Base-by-base conservation (phyloP, 1,140 invertebrate genomes). In the Apocrypta bakeri region DNA sequence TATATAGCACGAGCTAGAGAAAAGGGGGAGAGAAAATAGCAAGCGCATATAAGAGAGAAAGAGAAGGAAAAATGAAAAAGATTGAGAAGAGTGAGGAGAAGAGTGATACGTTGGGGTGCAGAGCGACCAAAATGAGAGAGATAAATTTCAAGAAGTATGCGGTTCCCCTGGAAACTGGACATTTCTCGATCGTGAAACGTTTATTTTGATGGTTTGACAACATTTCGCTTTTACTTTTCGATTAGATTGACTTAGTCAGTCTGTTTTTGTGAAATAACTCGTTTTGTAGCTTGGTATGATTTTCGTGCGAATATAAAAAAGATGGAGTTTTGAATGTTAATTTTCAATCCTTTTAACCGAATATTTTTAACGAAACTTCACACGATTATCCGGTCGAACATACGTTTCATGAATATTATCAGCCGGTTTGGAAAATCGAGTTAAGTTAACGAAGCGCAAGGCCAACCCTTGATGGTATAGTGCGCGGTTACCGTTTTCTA, bases 61-160 rank as follows among this genome's bases (percentile, higher is more conserved):
- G n/a, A 24, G 71, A 31, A 31, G 24, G 8, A 63, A 63, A 33
- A 66, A 24, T 14, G 75, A 69, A 72, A 61, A 79, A n/a, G n/a
- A n/a, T n/a, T n/a, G n/a, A n/a, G 24, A 14, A 9, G 24, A 33
- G 29, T 24, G 74, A n/a, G 61, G 61, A 82, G 27, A 29, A 29
- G 29, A 83, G 31, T 29, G 40, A 82, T 61, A 71, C 27, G 33
- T 21, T n/a, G 4, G n/a, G 8, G 33, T 6, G 48, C 48, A 2
- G 48, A 17, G 48, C 48, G 48, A 56, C 33, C 79, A 56, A 82
- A 83, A 77, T 81, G 77, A 81, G 69, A 33, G 82, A 74, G 68
- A 69, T 61, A 82, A 79, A 83, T 82, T 77, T 63, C 1, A n/a
- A 25, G 3, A 73, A 63, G 71, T 24, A n/a, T 27, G 27, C 17